phyloP scores from a whole-genome alignment of 2,113 vertebrate species.

The Heteronetta atricapilla region DNA sequence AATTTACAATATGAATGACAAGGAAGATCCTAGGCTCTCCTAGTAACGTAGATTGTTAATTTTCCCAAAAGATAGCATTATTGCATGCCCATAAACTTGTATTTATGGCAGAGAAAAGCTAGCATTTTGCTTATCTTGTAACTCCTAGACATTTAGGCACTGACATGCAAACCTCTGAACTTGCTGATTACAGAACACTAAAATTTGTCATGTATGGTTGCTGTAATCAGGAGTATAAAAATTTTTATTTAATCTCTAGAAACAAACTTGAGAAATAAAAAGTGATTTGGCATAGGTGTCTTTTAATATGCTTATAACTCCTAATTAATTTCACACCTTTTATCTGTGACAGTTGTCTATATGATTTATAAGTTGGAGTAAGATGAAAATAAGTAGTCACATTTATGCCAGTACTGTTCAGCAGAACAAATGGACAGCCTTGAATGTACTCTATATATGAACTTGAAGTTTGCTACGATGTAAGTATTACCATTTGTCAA shows the following conservation, averaged over 20 bases:
- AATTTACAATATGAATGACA: not conserved
- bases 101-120: not conserved
- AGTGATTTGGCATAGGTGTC: not conserved
- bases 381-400: not conserved
- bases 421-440: not conserved
- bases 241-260: not conserved
- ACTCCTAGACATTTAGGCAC: not conserved
- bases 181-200: not conserved
- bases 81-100: not conserved
- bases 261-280: not conserved
- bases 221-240: not conserved
- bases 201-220: not conserved
- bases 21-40: not conserved
- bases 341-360: not conserved
- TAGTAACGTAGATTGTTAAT: not conserved
- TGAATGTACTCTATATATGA: not conserved
- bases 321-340: not conserved
- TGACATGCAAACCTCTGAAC: not conserved
- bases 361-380: not conserved
- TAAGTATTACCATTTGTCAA: not conserved
- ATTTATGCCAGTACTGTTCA: not conserved
- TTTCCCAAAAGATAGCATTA: not conserved
- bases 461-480: not conserved
- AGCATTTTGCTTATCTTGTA: not conserved
- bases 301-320: not conserved